Evolutionary conservation across 1,140 invertebrate species (phyloP), one percentile per base, ranked within the genome.

Genomic region (Lordiphosa clarofinis): DNA sequence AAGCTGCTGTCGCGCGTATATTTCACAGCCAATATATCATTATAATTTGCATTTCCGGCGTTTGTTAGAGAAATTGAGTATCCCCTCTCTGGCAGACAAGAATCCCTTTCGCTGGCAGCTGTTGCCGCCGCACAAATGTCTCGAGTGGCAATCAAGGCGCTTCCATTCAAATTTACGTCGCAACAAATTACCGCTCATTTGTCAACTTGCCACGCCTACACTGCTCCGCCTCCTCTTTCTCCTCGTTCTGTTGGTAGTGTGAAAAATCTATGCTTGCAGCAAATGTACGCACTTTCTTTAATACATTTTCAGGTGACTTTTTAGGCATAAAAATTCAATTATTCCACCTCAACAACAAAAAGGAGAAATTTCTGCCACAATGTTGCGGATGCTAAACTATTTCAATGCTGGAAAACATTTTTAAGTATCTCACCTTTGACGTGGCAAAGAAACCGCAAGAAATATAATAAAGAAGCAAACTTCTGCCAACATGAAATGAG

Each of bases 101-200:
- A 61, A 67, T 74, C 73, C 65, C 73, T 73, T 84, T 84, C 60
- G 76, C 72, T 76, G 78, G 72, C 76, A 81, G 76, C 72, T 81
- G 76, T 81, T 82, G 76, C 70, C 63, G 48, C 62, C 56, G 56
- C 78, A 84, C 78, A 87, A 87, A 87, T 87, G 82, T 87, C 82
- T 87, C 84, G 82, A 87, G 84, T 87, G 82, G 84, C 84, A 87
- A 87, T 87, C 84, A 87, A 87, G 82, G 82, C 84, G 74, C 73
- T 87, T 87, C 78, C 84, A 87, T 87, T 87, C 82, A 87, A 87
- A 87, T 87, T 87, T 87, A 78, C 82, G 84, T 87, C 82, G 73
- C 84, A 87, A 87, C 84, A 87, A 87, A 87, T 87, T 87, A 87
- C 84, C 70, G 56, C 78, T 76, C 84, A 87, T 87, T 87, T 87